Evolutionary conservation across 1,140 invertebrate species (phyloP).

Genomic region (Platyura marginata): DNA sequence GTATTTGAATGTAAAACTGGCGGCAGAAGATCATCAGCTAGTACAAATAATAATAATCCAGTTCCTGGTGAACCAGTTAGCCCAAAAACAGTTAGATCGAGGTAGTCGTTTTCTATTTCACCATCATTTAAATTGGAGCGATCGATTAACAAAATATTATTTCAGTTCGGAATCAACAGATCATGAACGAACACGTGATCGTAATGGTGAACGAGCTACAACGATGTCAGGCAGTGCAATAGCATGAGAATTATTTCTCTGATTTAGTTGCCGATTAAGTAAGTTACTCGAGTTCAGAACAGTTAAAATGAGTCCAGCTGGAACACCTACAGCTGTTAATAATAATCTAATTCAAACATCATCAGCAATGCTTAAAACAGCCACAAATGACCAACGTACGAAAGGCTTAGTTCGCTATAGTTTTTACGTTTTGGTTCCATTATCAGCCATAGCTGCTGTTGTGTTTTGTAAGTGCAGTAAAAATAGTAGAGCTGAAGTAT

Average conservation of each 20-base stretch:
- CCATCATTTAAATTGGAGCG: not conserved
- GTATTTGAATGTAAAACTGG: conserved; percentile 38
- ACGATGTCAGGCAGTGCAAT: conserved; percentile 48
- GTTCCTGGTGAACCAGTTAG: conserved; percentile 27
- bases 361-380: not conserved
- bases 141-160: no score
- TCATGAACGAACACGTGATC: conserved; percentile 31
- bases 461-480: not conserved
- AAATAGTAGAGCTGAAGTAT: not conserved
- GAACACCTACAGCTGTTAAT: not conserved
- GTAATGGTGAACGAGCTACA: conserved; percentile 32
- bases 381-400: not conserved
- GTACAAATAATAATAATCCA: conserved; percentile 35
- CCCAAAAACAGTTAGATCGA: conserved; percentile 33
- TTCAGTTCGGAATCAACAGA: conserved; percentile 25
- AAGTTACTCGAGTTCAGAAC: conserved; percentile 4
- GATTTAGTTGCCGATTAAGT: conserved; percentile 26
- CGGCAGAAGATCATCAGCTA: conserved; percentile 34
- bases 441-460: not conserved
- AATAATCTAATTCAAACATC: not conserved
- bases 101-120: conserved; percentile 11
- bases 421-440: not conserved
- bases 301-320: not conserved
- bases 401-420: not conserved
- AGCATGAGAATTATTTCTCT: conserved; percentile 36